A percentile compares a stretch with the other conserved stretches of the same genome.
Conservation (phyloP, 2,797 vertebrate species). For the Tenualosa ilisha region DNA sequence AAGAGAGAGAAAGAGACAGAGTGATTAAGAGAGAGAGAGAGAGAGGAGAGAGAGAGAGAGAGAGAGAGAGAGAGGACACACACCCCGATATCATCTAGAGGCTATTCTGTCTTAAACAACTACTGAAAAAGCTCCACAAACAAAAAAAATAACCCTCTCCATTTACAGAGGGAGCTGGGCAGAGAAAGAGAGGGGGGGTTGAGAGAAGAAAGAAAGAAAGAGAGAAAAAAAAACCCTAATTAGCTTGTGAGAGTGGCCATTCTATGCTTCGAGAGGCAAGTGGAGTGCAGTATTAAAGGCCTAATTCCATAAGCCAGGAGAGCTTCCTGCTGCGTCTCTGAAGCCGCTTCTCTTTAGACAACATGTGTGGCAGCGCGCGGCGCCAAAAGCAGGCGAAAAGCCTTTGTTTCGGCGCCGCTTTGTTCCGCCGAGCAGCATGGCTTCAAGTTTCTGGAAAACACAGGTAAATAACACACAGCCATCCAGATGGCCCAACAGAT, state of each 20-base stretch:
- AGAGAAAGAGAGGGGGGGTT: conserved; percentile 59
- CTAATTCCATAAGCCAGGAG: conserved; percentile 89
- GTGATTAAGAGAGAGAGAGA: conserved; percentile 52
- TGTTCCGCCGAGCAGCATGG: conserved; percentile 91
- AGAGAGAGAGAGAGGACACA: conserved; percentile 44
- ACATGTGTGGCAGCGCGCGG: conserved; percentile 94
- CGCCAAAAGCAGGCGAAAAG: conserved; percentile 91
- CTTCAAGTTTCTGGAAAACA: conserved; percentile 91
- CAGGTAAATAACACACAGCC: conserved; percentile 97
- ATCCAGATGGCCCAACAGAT: conserved; percentile 99
- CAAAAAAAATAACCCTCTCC: conserved; percentile 32
- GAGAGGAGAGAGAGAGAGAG: conserved; percentile 29
- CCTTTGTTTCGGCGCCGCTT: conserved; percentile 93
- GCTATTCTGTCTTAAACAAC: conserved; percentile 68
- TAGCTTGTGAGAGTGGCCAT: conserved; percentile 92
- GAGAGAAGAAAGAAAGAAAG: conserved; percentile 49
- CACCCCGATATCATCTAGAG: conserved; percentile 73
- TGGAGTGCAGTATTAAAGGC: conserved; percentile 94
- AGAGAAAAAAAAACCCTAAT: conserved; percentile 83
- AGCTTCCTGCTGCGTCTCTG: conserved; percentile 97
- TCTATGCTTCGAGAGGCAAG: conserved; percentile 92
- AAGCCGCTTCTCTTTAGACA: conserved; percentile 99
- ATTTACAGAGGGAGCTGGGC: conserved; percentile 45
- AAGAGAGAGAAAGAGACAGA: not conserved
- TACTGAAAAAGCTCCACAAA: conserved; percentile 59